phyloP scores from a whole-genome alignment of 2,888 invertebrate genomes.

The Schrankia costaestrigalis region DNA sequence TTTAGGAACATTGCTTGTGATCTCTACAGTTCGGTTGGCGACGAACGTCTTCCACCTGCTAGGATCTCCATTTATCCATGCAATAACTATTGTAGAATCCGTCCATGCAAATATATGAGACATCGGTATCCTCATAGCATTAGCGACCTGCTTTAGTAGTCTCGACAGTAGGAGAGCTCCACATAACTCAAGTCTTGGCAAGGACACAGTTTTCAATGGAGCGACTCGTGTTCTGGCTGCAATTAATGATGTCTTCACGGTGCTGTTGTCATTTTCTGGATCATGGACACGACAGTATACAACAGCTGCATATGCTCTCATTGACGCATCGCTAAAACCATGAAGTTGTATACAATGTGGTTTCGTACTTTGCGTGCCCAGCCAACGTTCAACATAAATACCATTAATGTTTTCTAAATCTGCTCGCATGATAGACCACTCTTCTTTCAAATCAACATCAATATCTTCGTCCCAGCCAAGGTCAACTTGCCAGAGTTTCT shows the following conservation, averaged over 20 bases:
- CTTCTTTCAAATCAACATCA: background rate
- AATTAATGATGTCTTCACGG: background rate
- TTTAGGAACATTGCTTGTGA: conserved; percentile 1
- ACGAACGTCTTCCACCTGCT: conserved; percentile 2
- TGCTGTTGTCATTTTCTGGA: background rate
- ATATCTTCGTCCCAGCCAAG: background rate
- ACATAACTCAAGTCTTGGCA: conserved; percentile 10
- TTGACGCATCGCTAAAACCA: conserved; percentile 1
- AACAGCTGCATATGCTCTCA: conserved; percentile 2
- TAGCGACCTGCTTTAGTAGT: conserved; percentile 4
- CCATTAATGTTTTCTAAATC: background rate
- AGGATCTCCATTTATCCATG: conserved; percentile 1
- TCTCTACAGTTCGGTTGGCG: background rate
- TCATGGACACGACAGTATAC: background rate
- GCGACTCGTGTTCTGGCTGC: conserved; percentile 6
- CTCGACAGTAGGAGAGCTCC: conserved; percentile 7
- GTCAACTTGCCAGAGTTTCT: conserved; percentile 1
- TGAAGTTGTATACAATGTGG: background rate
- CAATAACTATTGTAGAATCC: conserved; percentile 5
- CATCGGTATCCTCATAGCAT: background rate
- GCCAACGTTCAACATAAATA: background rate
- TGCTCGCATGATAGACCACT: background rate
- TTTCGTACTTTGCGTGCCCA: background rate
- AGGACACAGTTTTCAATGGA: background rate
- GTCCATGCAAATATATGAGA: conserved; percentile 1